Conservation (phyloP, 2,113 vertebrate genomes). For the Clarias batrachus region DNA sequence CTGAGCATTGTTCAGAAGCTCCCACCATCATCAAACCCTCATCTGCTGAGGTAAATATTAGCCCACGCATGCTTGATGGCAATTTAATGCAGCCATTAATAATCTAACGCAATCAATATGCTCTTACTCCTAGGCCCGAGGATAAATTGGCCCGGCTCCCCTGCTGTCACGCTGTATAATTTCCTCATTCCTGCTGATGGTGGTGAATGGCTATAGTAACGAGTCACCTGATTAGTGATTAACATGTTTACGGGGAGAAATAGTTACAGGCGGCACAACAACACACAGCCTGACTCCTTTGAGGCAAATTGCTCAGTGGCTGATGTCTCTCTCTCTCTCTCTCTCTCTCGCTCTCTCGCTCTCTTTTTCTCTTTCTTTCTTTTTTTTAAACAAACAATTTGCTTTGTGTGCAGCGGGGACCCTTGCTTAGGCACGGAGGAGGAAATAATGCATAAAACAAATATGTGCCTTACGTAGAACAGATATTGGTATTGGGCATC, state of each 20-base stretch:
- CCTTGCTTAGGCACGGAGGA: constrained; percentile 24
- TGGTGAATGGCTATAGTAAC: constrained; percentile 61
- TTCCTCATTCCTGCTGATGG: constrained; percentile 67
- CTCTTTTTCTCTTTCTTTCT: background rate
- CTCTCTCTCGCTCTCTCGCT: constrained; percentile 50
- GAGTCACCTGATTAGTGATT: constrained; percentile 68
- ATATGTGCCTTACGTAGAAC: constrained; percentile 39
- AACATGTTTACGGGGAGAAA: constrained; percentile 68
- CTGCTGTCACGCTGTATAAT: constrained; percentile 62
- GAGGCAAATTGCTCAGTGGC: constrained; percentile 54
- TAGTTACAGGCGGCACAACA: constrained; percentile 42
- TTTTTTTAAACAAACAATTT: constrained; percentile 54
- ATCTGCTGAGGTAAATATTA: constrained; percentile 53
- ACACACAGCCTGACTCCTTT: constrained; percentile 44
- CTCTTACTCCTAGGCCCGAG: constrained; percentile 56
- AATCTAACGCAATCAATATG: constrained; percentile 56
- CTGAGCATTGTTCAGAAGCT: constrained; percentile 8
- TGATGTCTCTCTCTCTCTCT: constrained; percentile 62
- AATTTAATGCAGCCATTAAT: constrained; percentile 68
- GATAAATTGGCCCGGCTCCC: constrained; percentile 57
- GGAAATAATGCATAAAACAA: constrained; percentile 50
- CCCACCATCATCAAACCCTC: constrained; percentile 27
- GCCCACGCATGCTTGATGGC: constrained; percentile 61
- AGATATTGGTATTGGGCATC: background rate
- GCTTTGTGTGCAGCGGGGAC: constrained; percentile 46